phyloP scores from a whole-genome alignment of 2,113 vertebrate species.

The Calcarius ornatus region DNA sequence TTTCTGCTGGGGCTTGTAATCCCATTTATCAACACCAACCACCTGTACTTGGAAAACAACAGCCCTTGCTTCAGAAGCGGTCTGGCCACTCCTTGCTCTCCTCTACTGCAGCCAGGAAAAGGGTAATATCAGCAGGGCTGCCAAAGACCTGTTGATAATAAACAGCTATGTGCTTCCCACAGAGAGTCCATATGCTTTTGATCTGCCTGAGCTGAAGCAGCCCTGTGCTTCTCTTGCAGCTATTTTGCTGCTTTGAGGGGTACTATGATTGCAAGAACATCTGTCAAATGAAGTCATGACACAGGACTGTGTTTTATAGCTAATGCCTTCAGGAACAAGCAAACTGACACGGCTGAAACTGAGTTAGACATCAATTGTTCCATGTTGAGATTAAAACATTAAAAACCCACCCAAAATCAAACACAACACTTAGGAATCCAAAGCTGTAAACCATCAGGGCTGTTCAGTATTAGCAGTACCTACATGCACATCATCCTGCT shows the following conservation, averaged over 20 bases:
- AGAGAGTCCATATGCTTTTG: background rate
- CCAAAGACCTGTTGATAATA: background rate
- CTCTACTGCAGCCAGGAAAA: background rate
- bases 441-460: background rate
- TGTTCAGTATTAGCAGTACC: background rate
- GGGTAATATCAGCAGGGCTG: background rate
- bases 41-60: background rate
- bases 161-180: background rate
- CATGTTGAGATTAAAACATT: background rate
- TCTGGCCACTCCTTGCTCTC: background rate
- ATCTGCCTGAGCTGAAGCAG: background rate
- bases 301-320: background rate
- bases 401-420: background rate
- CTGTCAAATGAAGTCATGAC: background rate
- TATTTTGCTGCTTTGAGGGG: background rate
- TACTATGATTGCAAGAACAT: background rate
- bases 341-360: background rate
- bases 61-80: background rate
- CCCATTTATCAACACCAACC: background rate
- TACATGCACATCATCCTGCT: background rate
- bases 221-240: background rate
- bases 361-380: background rate
- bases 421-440: background rate
- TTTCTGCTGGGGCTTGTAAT: background rate
- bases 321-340: background rate